Base-by-base conservation (phyloP, 2,888 invertebrate genomes). In the Laothoe populi region DNA sequence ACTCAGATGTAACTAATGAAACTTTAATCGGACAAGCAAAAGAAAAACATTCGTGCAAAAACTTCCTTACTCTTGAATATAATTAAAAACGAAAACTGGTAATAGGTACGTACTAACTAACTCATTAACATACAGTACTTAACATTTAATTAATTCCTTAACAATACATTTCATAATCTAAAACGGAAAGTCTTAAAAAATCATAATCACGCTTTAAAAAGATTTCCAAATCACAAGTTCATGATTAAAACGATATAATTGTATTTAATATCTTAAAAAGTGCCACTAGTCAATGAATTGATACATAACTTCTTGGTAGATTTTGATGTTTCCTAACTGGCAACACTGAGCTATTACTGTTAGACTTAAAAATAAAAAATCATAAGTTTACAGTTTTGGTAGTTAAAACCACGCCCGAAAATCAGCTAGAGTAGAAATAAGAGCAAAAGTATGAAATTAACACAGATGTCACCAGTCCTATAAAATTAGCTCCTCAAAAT, bases 201-300 rank as follows among this genome's bases (percentile, higher is more conserved):
- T 82, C 84, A 88, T 85, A 91, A 90, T 89, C 87, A 88, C 77
- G 81, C 79, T 81, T 79, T 90, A 88, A 90, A 91, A 90, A 78
- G 70, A 81, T 77, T 83, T 83, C 79, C 73, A 79, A 89, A 91
- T 90, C 90, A 86, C 74, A 80, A 86, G 90, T 92, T 91, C 90
- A 91, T 88, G 88, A 90, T 92, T 92, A 90, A 92, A 90, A 88
- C 78, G 82, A 79, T 81, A 77, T 74, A 75, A 82, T 73, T 70
- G 67, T 73, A 70, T 62, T 67, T 60, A 72, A 73, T 73, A 73
- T 73, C 74, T 72, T 72, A 73, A 74, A 75, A 74, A 75, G 66
- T 72, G 73, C 66, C 66, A 62, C 3, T 16, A 79, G 82, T 83
- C 79, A 79, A 77, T 74, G 77, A 69, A 77, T 84, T 83, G 88